A percentile compares a stretch with the other conserved stretches of the same genome.
Conservation (phyloP, 2,888 invertebrate genomes). For the Eupithecia inturbata region DNA sequence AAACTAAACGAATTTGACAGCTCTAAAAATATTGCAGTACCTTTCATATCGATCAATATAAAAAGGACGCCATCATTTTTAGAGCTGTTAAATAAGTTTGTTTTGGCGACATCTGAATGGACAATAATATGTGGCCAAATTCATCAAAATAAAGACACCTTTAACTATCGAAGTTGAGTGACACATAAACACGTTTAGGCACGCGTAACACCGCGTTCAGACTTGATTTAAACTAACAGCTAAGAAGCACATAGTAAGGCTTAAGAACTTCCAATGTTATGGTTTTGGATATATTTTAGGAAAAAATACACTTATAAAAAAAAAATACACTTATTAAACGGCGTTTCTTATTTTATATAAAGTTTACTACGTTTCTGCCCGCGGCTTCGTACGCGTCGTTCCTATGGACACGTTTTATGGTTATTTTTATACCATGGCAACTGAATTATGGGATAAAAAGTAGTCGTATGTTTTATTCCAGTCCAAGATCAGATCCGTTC, state of each 20-base stretch:
- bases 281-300: neutral
- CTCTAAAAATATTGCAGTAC: no score
- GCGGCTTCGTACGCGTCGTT: no score
- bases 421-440: no score
- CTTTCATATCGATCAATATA: no score
- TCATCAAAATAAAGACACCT: neutral
- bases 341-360: neutral
- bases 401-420: no score
- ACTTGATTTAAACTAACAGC: slow-evolving; percentile 38
- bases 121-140: neutral
- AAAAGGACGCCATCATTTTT: neutral
- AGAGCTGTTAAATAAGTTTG: neutral
- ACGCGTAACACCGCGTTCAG: slow-evolving; percentile 38
- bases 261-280: slow-evolving; percentile 20
- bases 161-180: slow-evolving; percentile 17
- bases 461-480: no score
- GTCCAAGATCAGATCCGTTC: no score
- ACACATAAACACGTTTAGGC: slow-evolving; percentile 39
- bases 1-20: neutral
- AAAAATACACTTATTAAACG: slow-evolving; percentile 9
- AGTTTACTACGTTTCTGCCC: no score
- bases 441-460: no score
- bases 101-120: neutral
- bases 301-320: slow-evolving; percentile 8
- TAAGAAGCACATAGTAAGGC: slow-evolving; percentile 39